Evolutionary conservation across 1,140 invertebrate genomes (phyloP).

Genomic region (Diabrotica virgifera): DNA sequence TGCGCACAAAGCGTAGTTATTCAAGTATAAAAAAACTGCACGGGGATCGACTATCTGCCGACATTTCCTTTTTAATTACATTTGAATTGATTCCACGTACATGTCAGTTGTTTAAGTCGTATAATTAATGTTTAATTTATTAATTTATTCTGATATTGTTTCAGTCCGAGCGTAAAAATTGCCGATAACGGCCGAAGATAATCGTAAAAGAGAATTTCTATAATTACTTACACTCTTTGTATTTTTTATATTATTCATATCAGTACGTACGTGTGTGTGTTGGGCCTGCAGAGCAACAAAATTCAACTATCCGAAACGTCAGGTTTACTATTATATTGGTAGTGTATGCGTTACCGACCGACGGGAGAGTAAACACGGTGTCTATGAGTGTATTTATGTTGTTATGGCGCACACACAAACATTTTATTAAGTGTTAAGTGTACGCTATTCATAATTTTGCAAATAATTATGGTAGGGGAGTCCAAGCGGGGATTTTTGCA

Average conservation of each 20-base stretch:
- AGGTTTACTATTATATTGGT: background rate
- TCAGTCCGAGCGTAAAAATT: slow-evolving; percentile 41
- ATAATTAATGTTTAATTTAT: slow-evolving; percentile 44
- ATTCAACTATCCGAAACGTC: slow-evolving; percentile 18
- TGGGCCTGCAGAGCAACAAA: slow-evolving; percentile 10
- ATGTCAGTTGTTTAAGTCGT: slow-evolving; percentile 39
- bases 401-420: too few relatives aligned
- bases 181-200: slow-evolving; percentile 40
- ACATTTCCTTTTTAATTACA: slow-evolving; percentile 17
- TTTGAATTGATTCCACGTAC: slow-evolving; percentile 37
- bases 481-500: too few relatives aligned
- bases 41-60: slow-evolving; percentile 9
- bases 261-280: slow-evolving; percentile 12
- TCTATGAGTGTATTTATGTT: too few relatives aligned
- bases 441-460: too few relatives aligned
- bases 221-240: slow-evolving; percentile 38
- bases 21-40: background rate
- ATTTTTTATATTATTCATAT: slow-evolving; percentile 13
- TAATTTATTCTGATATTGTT: slow-evolving; percentile 44
- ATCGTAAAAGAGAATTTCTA: slow-evolving; percentile 36
- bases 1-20: background rate
- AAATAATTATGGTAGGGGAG: too few relatives aligned
- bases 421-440: too few relatives aligned
- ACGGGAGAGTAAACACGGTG: too few relatives aligned
- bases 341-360: too few relatives aligned